These are phyloP conservation scores for Saguinus oedipus DNA, from an alignment of 2,797 vertebrate genomes.

Conservation along the genomic window DNA sequence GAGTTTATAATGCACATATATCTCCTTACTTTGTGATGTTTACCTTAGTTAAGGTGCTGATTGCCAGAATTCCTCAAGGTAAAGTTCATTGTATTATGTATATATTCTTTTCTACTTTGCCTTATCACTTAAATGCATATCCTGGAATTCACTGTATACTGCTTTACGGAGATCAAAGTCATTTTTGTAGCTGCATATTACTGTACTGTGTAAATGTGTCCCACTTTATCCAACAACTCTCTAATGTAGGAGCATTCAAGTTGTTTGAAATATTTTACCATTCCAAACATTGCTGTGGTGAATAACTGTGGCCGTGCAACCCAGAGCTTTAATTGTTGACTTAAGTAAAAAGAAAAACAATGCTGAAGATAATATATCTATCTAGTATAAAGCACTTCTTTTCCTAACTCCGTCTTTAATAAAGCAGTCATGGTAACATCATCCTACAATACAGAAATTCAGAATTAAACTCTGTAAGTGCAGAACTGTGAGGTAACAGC, in stretches of 20 bases:
- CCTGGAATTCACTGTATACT: neutral
- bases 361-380: neutral
- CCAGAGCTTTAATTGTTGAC: neutral
- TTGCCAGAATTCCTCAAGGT: too few species aligned
- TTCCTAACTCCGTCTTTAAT: neutral
- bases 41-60: neutral
- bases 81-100: too few species aligned
- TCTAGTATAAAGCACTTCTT: neutral
- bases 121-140: neutral
- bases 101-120: neutral
- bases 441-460: neutral
- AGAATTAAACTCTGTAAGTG: neutral
- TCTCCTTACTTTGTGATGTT: neutral
- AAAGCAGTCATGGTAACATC: neutral
- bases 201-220: too few species aligned
- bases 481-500: neutral
- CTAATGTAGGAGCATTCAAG: neutral
- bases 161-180: neutral
- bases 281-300: neutral
- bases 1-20: neutral
- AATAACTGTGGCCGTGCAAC: neutral
- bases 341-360: neutral
- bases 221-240: neutral
- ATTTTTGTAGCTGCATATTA: neutral
- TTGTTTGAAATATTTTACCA: neutral